A percentile compares a stretch with the other conserved stretches of the same genome.
phyloP scores from a whole-genome alignment of 92 coral and sea anemone species.

The Desmophyllum pertusum region DNA sequence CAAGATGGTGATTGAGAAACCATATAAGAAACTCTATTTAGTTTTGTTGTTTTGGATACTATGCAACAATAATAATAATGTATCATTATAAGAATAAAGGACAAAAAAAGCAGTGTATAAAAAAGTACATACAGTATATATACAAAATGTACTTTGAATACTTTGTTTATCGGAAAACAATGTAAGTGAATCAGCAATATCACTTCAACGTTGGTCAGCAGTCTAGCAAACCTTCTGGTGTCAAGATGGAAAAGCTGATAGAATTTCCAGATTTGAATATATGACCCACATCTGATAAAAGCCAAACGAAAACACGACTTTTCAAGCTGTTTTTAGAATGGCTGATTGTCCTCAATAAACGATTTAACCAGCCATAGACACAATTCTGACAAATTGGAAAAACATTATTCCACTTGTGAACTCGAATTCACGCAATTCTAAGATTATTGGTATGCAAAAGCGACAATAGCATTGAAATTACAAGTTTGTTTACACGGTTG shows the following conservation, averaged over 20 bases:
- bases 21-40: not conserved
- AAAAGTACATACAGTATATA: no score
- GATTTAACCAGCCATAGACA: not conserved
- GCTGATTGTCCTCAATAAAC: slow-evolving; percentile 1
- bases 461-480: slow-evolving; percentile 8
- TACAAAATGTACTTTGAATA: no score
- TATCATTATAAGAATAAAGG: no score
- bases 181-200: slow-evolving; percentile 8
- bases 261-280: slow-evolving; percentile 34
- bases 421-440: not conserved
- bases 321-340: slow-evolving; percentile 42
- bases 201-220: not conserved
- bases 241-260: slow-evolving; percentile 39
- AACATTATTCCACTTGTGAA: not conserved
- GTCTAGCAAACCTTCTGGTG: slow-evolving; percentile 28
- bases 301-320: slow-evolving; percentile 8
- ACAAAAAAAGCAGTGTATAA: no score
- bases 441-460: not conserved
- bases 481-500: slow-evolving; percentile 27
- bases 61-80: not conserved
- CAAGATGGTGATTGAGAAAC: no score
- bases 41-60: not conserved
- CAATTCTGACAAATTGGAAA: not conserved
- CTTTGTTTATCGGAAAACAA: not conserved
- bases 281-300: slow-evolving; percentile 32